Evolutionary conservation across 2,888 invertebrate species (phyloP).

Genomic region (Myathropa florea): DNA sequence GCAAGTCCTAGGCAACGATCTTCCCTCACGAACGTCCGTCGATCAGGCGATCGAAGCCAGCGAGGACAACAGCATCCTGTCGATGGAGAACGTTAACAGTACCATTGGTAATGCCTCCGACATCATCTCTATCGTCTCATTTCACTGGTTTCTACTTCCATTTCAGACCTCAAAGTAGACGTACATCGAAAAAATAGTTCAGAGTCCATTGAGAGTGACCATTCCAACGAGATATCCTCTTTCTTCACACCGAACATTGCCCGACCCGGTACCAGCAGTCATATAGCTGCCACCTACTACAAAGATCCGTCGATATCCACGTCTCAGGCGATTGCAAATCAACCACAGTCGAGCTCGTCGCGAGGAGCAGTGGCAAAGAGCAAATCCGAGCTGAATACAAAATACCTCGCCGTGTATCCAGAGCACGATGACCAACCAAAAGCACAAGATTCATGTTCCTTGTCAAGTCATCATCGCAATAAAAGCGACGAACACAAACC

Average conservation of each 20-base stretch:
- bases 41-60: constrained; percentile 82
- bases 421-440: constrained; percentile 72
- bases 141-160: neutral
- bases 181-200: constrained; percentile 96
- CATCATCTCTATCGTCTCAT: constrained; percentile 42
- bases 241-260: constrained; percentile 81
- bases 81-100: constrained; percentile 83
- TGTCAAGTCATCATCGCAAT: constrained; percentile 73
- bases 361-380: constrained; percentile 62
- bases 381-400: constrained; percentile 74
- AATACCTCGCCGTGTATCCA: constrained; percentile 78
- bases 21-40: constrained; percentile 85
- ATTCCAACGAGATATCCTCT: constrained; percentile 78
- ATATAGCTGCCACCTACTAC: constrained; percentile 57
- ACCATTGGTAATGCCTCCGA: constrained; percentile 83
- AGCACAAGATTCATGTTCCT: constrained; percentile 52
- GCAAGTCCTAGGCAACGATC: constrained; percentile 85
- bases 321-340: constrained; percentile 35
- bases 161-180: constrained; percentile 92
- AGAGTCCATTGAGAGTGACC: constrained; percentile 88
- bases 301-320: constrained; percentile 46
- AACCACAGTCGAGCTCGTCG: constrained; percentile 37
- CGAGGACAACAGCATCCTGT: constrained; percentile 80
- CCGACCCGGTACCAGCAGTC: constrained; percentile 75
- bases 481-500: constrained; percentile 72